Evolutionary conservation across 1,140 invertebrate species (phyloP).

Genomic region (Drosophila serrata): DNA sequence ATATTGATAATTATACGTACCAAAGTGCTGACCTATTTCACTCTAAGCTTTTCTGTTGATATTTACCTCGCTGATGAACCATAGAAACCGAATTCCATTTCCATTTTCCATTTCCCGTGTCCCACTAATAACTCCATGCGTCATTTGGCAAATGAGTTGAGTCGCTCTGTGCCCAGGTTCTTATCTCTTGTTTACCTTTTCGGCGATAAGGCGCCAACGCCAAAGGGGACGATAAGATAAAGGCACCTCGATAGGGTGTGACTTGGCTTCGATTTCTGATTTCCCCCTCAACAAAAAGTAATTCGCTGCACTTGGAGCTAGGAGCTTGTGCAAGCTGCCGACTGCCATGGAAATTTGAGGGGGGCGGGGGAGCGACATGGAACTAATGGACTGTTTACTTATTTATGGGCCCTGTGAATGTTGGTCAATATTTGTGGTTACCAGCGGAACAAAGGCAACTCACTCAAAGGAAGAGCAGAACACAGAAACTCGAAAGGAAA

Average conservation of each 20-base stretch:
- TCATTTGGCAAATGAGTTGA: constrained; percentile 56
- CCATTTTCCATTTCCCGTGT: constrained; percentile 21
- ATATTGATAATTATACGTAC: no score
- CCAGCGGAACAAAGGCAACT: constrained; percentile 29
- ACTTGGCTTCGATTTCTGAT: constrained; percentile 52
- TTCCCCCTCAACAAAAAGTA: constrained; percentile 42
- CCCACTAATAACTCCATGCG: constrained; percentile 28
- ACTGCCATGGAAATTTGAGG: constrained; percentile 9
- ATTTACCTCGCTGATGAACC: constrained; percentile 37
- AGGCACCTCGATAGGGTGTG: constrained; percentile 44
- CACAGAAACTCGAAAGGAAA: constrained; percentile 10
- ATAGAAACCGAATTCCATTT: constrained; percentile 28
- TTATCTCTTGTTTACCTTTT: constrained; percentile 56
- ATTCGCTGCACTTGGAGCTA: constrained; percentile 32
- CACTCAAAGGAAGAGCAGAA: constrained; percentile 11
- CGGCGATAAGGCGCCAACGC: constrained; percentile 49
- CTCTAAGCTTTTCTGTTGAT: constrained; percentile 19
- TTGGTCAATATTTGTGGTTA: constrained; percentile 58
- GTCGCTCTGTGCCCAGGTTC: constrained; percentile 1
- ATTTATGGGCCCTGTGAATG: constrained; percentile 59
- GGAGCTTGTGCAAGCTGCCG: constrained; percentile 50
- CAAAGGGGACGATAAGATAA: constrained; percentile 42
- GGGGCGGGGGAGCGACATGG: constrained; percentile 12
- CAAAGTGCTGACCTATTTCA: constrained; percentile 14
- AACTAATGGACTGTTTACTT: constrained; percentile 63